Conservation (phyloP, 1,140 invertebrate genomes). For the Helicoverpa zea region DNA sequence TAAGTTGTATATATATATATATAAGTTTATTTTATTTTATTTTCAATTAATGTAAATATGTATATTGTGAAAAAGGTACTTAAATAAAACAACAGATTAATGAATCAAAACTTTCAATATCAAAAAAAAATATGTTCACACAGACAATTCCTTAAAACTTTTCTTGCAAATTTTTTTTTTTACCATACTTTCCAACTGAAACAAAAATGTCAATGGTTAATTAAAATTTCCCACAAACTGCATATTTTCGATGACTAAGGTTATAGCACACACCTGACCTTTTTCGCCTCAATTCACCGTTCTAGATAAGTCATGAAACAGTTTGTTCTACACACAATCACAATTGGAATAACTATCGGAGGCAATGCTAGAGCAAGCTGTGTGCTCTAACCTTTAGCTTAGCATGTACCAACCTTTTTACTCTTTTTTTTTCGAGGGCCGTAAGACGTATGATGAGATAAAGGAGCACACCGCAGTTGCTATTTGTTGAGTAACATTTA, state of each 20-base stretch:
- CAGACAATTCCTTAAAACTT: conserved; percentile 2
- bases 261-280: neutral
- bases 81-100: neutral
- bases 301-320: too few relatives aligned
- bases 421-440: conserved; percentile 1
- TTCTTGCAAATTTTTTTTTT: conserved; percentile 11
- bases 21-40: too few relatives aligned
- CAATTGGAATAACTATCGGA: too few relatives aligned
- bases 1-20: too few relatives aligned
- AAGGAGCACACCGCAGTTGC: neutral
- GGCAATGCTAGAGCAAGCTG: too few relatives aligned
- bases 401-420: conserved; percentile 5
- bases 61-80: neutral
- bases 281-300: too few relatives aligned
- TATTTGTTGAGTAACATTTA: neutral
- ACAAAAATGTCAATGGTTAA: neutral
- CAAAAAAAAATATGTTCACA: neutral
- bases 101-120: too few relatives aligned
- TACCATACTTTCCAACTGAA: conserved; percentile 15
- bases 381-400: neutral
- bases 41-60: too few relatives aligned
- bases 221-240: neutral
- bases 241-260: neutral
- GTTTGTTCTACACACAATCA: too few relatives aligned
- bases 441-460: neutral